Evolutionary conservation across 1,140 invertebrate genomes (phyloP).

Genomic region (Babylonia areolata): DNA sequence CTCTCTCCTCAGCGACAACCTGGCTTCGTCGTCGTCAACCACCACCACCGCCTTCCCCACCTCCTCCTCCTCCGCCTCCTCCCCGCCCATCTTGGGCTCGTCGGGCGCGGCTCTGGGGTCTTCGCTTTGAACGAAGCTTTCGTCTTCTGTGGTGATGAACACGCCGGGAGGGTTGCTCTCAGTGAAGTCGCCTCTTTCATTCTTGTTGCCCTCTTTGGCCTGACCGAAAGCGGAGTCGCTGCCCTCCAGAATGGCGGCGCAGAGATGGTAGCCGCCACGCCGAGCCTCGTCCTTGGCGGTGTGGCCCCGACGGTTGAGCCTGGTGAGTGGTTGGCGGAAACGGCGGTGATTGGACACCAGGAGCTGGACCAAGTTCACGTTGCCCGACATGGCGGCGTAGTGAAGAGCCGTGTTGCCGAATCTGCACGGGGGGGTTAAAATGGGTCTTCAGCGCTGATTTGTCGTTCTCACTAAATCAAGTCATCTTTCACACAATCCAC

Average conservation of each 20-base stretch:
- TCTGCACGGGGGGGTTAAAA: too few species aligned
- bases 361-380: slow-evolving; percentile 53
- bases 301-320: slow-evolving; percentile 53
- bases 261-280: slow-evolving; percentile 30
- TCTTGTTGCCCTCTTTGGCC: not conserved
- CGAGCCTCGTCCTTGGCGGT: slow-evolving; percentile 59
- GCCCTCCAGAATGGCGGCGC: slow-evolving; percentile 39
- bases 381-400: slow-evolving; percentile 65
- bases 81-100: not conserved
- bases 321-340: slow-evolving; percentile 47
- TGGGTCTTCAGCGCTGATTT: too few species aligned
- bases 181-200: not conserved
- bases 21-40: not conserved
- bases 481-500: too few species aligned
- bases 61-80: not conserved
- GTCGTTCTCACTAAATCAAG: too few species aligned
- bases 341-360: slow-evolving; percentile 32
- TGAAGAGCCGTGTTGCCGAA: slow-evolving; percentile 70
- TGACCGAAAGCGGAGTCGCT: not conserved
- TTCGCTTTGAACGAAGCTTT: not conserved
- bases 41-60: too few species aligned
- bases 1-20: not conserved
- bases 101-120: not conserved
- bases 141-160: not conserved
- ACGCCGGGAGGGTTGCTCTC: not conserved